These are phyloP conservation scores for Nineta flava DNA, from an alignment of 2,888 invertebrate species.

Conservation along the genomic window DNA sequence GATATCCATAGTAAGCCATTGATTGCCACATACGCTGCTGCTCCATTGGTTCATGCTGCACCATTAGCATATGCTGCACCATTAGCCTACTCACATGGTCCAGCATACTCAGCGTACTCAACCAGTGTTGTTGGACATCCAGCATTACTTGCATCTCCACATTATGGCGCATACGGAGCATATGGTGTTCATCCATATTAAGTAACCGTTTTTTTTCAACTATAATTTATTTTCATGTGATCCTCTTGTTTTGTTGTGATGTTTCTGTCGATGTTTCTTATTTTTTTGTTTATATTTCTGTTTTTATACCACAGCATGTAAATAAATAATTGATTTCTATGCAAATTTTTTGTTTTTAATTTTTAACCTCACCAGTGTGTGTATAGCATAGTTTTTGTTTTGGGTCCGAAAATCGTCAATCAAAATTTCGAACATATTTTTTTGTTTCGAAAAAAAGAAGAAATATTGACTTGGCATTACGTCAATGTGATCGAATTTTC, in stretches of 20 bases:
- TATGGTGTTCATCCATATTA: background rate
- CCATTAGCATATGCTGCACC: slow-evolving; percentile 7
- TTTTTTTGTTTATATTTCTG: background rate
- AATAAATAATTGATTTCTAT: background rate
- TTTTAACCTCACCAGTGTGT: background rate
- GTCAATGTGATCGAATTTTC: too few relatives aligned
- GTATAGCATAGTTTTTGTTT: too few relatives aligned
- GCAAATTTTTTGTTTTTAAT: background rate
- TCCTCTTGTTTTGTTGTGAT: background rate
- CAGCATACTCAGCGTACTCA: background rate
- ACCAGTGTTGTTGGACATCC: slow-evolving; percentile 3
- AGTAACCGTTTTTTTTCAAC: background rate
- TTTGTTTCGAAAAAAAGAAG: too few relatives aligned
- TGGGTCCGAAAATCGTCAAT: too few relatives aligned
- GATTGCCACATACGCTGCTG: slow-evolving; percentile 19
- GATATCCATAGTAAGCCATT: slow-evolving; percentile 25
- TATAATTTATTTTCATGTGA: background rate
- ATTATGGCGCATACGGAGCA: background rate
- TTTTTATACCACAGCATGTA: background rate
- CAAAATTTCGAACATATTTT: too few relatives aligned
- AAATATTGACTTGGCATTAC: too few relatives aligned
- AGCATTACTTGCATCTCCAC: background rate
- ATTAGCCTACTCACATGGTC: slow-evolving; percentile 20
- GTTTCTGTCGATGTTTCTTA: background rate
- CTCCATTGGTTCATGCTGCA: slow-evolving; percentile 8